A percentile compares a stretch with the other conserved stretches of the same genome.
phyloP scores from a whole-genome alignment of 2,888 invertebrate genomes.

The Nomada hirtipes region DNA sequence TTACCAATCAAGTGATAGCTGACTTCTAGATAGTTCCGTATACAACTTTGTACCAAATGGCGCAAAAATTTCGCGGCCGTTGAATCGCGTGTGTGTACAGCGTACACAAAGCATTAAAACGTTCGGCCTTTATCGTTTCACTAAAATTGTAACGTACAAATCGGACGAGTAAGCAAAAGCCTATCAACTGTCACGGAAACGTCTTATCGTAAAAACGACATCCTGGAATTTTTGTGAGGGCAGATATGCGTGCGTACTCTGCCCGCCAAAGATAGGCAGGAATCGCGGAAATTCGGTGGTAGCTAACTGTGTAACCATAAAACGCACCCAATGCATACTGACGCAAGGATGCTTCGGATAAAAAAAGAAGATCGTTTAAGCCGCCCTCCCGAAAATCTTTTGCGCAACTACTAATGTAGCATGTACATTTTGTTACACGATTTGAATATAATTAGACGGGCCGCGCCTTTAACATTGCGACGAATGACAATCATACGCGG shows the following conservation, averaged over 20 bases:
- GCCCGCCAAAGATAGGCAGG: conserved; percentile 19
- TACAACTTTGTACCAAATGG: neutral
- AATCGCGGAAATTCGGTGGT: conserved; percentile 16
- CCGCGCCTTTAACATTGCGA: neutral
- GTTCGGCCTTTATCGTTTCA: neutral
- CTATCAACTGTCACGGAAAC: conserved; percentile 65
- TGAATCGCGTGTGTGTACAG: neutral
- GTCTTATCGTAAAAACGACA: conserved; percentile 63
- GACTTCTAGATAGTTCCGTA: too few species aligned
- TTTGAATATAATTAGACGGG: neutral
- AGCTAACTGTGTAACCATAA: neutral
- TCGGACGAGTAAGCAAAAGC: conserved; percentile 47
- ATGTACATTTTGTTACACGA: neutral
- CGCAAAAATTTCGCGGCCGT: neutral
- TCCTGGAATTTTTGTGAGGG: conserved; percentile 63
- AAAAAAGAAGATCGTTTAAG: neutral
- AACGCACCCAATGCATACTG: neutral
- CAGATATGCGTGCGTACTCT: conserved; percentile 16
- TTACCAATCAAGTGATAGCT: too few species aligned
- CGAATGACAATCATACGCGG: neutral
- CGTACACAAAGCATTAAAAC: neutral
- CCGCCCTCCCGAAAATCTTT: neutral
- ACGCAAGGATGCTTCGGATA: neutral
- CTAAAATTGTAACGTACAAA: conserved; percentile 3
- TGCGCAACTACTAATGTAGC: neutral